These are phyloP conservation scores for Lampropteryx suffumata DNA, from an alignment of 2,888 invertebrate species.

Conservation along the genomic window DNA sequence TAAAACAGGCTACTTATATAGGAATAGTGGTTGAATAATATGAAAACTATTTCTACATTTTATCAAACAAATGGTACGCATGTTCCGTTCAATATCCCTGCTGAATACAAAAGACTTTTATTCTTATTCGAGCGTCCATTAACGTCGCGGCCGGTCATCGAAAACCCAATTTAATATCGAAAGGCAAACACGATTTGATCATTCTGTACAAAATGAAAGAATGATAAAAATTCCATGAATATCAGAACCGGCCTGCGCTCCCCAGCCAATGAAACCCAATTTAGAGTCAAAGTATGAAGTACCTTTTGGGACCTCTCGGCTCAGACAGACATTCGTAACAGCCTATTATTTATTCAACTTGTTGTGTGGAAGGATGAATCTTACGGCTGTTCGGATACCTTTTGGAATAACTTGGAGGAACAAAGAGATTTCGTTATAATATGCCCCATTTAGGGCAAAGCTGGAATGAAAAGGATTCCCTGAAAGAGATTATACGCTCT, in stretches of 20 bases:
- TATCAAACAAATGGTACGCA: neutral
- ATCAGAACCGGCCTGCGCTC: slow-evolving; percentile 27
- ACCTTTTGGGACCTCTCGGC: slow-evolving; percentile 27
- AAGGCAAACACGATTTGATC: slow-evolving; percentile 24
- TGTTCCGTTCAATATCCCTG: neutral
- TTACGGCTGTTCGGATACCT: slow-evolving; percentile 32
- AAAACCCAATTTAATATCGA: slow-evolving; percentile 25
- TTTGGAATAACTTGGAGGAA: slow-evolving; percentile 24
- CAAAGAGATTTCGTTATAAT: slow-evolving; percentile 27
- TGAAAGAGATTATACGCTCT: slow-evolving; percentile 25
- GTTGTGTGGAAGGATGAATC: slow-evolving; percentile 39
- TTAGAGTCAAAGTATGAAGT: slow-evolving; percentile 38
- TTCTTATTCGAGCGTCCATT: slow-evolving; percentile 18
- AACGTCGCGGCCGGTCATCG: slow-evolving; percentile 12
- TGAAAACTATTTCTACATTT: too few species aligned
- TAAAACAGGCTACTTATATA: too few species aligned
- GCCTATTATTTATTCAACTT: slow-evolving; percentile 43
- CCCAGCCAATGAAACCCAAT: slow-evolving; percentile 41
- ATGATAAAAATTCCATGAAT: slow-evolving; percentile 32
- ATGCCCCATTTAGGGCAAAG: slow-evolving; percentile 19
- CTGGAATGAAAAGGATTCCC: slow-evolving; percentile 23
- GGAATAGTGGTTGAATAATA: too few species aligned
- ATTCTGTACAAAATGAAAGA: slow-evolving; percentile 21
- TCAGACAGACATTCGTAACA: slow-evolving; percentile 33
- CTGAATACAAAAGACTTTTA: slow-evolving; percentile 8